These are phyloP conservation scores for Ephialtes manifestator DNA, from an alignment of 2,888 invertebrate species.

Conservation along the genomic window DNA sequence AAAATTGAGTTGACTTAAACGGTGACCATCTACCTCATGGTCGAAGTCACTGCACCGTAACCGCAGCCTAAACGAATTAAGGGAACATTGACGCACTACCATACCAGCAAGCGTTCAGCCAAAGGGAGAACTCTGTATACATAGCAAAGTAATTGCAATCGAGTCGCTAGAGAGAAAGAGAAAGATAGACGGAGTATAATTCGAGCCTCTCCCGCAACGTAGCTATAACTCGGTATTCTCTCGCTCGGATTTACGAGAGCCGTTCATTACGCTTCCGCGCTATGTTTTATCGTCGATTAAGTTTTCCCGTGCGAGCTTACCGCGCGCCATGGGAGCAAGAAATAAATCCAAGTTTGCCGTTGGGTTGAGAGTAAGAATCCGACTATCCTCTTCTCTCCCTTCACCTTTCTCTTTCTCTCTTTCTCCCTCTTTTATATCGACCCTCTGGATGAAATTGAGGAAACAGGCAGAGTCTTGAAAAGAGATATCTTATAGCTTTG, in stretches of 20 bases:
- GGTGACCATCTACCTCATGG: not conserved
- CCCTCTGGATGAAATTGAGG: slow-evolving; percentile 4
- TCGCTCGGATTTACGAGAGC: slow-evolving; percentile 24
- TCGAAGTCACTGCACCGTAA: not conserved
- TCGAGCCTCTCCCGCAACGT: not conserved
- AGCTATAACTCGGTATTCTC: slow-evolving; percentile 11
- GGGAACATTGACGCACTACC: not conserved
- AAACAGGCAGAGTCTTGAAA: slow-evolving; percentile 17
- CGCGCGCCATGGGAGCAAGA: slow-evolving; percentile 13
- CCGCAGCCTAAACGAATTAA: slow-evolving; percentile 10
- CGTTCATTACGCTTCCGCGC: slow-evolving; percentile 46
- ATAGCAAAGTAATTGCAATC: slow-evolving; percentile 22
- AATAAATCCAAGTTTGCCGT: slow-evolving; percentile 37
- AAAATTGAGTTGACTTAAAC: no score
- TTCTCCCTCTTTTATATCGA: not conserved
- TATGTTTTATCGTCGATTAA: slow-evolving; percentile 54
- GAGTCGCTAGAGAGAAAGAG: not conserved
- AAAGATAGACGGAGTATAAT: not conserved
- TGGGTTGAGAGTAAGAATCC: not conserved
- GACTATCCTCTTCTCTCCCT: slow-evolving; percentile 4
- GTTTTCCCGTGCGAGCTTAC: slow-evolving; percentile 39
- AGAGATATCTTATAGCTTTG: slow-evolving; percentile 22
- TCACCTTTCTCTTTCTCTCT: not conserved
- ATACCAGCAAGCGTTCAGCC: not conserved
- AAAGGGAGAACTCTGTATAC: not conserved